Evolutionary conservation across 2,888 invertebrate genomes (phyloP).

Genomic region (Diarsia brunnea): DNA sequence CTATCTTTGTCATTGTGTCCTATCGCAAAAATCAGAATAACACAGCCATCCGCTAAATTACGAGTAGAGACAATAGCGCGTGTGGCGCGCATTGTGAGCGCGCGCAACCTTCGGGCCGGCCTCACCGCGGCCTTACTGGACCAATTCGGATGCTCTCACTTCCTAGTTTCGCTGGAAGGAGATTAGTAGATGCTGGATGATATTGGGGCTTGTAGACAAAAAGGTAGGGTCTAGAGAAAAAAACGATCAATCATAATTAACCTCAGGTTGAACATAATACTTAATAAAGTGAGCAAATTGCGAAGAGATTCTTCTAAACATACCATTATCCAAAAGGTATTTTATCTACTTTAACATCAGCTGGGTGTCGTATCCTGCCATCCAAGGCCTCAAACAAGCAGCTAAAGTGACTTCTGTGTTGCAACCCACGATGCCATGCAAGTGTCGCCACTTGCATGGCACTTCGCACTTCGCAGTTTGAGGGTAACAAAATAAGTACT

Average conservation of each 20-base stretch:
- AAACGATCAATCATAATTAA: not conserved
- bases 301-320: not conserved
- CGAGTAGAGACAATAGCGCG: conserved; percentile 47
- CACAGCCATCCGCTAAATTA: conserved; percentile 53
- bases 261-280: not conserved
- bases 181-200: not conserved
- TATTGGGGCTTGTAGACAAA: not conserved
- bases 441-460: no score
- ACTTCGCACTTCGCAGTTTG: no score
- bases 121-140: conserved; percentile 61
- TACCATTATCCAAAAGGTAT: no score
- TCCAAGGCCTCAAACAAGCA: not conserved
- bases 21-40: conserved; percentile 20
- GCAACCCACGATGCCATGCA: no score
- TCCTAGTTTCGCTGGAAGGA: conserved; percentile 58
- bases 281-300: not conserved
- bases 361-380: not conserved
- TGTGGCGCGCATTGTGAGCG: conserved; percentile 50
- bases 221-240: not conserved
- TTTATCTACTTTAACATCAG: no score
- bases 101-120: conserved; percentile 61
- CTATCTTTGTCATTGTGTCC: not conserved
- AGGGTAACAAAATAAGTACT: no score
- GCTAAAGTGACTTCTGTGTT: not conserved
- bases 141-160: conserved; percentile 64